Percentiles rank a stretch among this genome's conserved stretches.
These are phyloP conservation scores for Furcula furcula DNA, from an alignment of 2,888 invertebrate species.

Conservation along the genomic window DNA sequence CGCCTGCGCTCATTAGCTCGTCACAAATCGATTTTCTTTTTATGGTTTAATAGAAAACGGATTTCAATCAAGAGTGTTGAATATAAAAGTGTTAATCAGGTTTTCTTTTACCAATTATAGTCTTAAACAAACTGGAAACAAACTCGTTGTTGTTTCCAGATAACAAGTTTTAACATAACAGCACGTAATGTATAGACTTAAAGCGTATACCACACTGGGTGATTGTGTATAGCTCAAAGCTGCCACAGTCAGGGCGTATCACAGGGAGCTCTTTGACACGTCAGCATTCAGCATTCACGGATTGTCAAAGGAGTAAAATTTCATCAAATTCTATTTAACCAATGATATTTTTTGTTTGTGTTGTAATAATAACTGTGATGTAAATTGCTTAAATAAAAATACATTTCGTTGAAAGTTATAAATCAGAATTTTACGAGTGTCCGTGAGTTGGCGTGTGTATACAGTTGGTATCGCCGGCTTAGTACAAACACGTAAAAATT, in stretches of 20 bases:
- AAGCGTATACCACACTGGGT: too few species aligned
- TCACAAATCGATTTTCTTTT: constrained; percentile 43
- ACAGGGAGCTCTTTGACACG: too few species aligned
- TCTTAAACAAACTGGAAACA: too few species aligned
- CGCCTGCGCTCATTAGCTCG: constrained; percentile 27
- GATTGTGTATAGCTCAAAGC: too few species aligned
- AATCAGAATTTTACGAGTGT: constrained; percentile 26
- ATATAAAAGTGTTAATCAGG: constrained; percentile 26
- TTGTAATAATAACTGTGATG: not conserved
- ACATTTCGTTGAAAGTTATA: constrained; percentile 30
- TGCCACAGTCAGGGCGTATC: too few species aligned
- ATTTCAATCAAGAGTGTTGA: constrained; percentile 28
- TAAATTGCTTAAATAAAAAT: constrained; percentile 5
- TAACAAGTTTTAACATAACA: constrained; percentile 10
- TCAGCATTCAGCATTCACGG: too few species aligned
- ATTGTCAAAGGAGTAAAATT: too few species aligned
- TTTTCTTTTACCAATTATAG: constrained; percentile 27
- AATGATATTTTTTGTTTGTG: not conserved
- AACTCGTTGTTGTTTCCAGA: too few species aligned
- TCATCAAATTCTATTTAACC: not conserved
- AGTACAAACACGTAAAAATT: constrained; percentile 40
- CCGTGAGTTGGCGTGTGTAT: constrained; percentile 22
- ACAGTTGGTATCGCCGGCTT: constrained; percentile 25
- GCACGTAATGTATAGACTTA: too few species aligned
- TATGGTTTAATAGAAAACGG: constrained; percentile 31